Evolutionary conservation across 2,797 vertebrate species (phyloP), one percentile per base, ranked within the genome.

Genomic region (Hozukius guyotensis): DNA sequence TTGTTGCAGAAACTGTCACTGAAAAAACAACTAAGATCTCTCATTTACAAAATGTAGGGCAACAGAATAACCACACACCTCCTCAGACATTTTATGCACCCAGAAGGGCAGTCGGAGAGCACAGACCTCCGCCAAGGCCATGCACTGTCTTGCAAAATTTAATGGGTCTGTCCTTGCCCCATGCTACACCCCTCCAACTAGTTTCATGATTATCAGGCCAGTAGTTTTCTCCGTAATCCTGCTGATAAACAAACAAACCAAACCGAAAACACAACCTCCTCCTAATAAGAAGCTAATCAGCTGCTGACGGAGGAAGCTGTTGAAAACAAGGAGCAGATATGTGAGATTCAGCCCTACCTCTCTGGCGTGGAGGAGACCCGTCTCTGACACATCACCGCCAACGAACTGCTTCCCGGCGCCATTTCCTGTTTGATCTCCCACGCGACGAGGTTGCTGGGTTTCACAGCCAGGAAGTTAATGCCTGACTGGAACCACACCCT

Each of bases 341-440:
- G 11, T 20, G 52, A 53, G 67, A 32, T 59, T 63, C 42, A 68
- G 27, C 79, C 83, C 94, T 95, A 99, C 98, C 97, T 97, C 95
- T 88, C 93, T 77, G 93, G 91, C 1, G 91, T 76, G 4, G 92
- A 94, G 0, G 91, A 95, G 80, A 87, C 93, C 74, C 96, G 97
- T 82, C 96, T 97, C 91, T 96, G 93, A 1, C 97, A 99, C 42
- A 97, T 96, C 92, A 99, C 92, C 0, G 96, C 96, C 86, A 98
- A 95, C 0, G 95, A 94, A 68, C 90, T 92, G 90, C 95, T 91
- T 14, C 95, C 95, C 0, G 96, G 96, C 57, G 97, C 95, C 0
- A 98, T 96, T 84, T 99, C 97, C 88, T 99, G 97, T 94, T 98
- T 98, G 84, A 99, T 97, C 2, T 97, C 97, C 98, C 98, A 99